Base-by-base conservation (phyloP, 1,140 invertebrate genomes). In the Pinna nobilis region DNA sequence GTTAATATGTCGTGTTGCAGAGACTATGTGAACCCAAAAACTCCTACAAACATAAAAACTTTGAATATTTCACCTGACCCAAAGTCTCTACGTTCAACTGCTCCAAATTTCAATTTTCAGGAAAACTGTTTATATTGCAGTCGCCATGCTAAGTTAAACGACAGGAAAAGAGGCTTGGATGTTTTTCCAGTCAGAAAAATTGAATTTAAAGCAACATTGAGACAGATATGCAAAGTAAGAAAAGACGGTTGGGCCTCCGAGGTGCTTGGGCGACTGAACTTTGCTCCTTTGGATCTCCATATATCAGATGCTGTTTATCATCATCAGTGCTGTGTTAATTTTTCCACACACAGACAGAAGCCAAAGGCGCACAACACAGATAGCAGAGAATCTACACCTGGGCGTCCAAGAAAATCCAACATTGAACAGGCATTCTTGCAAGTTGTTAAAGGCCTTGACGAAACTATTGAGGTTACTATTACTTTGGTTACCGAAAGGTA, bases 271-370 rank as follows among this genome's bases (percentile, higher is more conserved):
- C 49, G 73, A 55, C 11, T 79, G 18, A 11, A 64, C 28, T n/a
- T n/a, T n/a, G 23, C n/a, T 41, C 59, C 59, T n/a, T 33, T n/a
- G 23, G 73, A 78, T 30, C 50, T 79, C 1, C 69, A 66, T 53
- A 74, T 74, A 20, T 57, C 66, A 13, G 73, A 76, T 57, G 73
- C 77, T 32, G 20, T 71, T 6, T 79, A 76, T 50, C 73, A 77
- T 51, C 41, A 76, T 9, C 7, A 7, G 9, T 76, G 77, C 33
- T 72, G 55, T 50, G 47, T 65, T 2, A 79, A 76, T 47, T 79
- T 79, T 44, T 37, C 61, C 28, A 67, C 70, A 18, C 23, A n/a
- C 33, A 70, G 51, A 49, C 15, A 32, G 28, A 67, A 69, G 11
- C 70, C 77, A 28, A 13, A 28, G 23, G 35, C 25, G 49, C 13